Conservation (phyloP, 2,888 invertebrate genomes). For the Thecocarcelia acutangulata region DNA sequence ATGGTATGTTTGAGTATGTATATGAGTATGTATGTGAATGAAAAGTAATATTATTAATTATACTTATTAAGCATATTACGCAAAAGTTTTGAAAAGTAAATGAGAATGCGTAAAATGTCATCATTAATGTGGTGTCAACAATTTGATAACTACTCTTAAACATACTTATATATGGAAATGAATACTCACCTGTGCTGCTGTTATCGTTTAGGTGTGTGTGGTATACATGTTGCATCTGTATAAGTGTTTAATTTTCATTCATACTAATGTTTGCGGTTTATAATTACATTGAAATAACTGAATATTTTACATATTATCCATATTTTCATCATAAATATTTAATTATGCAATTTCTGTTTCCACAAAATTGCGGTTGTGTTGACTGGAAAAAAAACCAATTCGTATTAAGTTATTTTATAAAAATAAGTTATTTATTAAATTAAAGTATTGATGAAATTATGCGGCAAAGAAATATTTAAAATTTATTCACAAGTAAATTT, state of each 20-base stretch:
- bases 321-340: conserved; percentile 62
- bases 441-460: too few relatives aligned
- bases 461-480: too few relatives aligned
- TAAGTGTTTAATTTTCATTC: conserved; percentile 35
- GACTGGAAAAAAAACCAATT: conserved; percentile 26
- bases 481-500: too few relatives aligned
- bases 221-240: not conserved
- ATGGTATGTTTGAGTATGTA: too few relatives aligned
- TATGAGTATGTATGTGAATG: conserved; percentile 10
- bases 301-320: conserved; percentile 46
- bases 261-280: conserved; percentile 66
- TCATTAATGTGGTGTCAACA: conserved; percentile 63
- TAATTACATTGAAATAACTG: conserved; percentile 65
- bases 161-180: too few relatives aligned
- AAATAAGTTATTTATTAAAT: too few relatives aligned
- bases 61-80: conserved; percentile 21
- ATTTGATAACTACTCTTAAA: conserved; percentile 50
- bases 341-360: conserved; percentile 46
- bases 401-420: too few relatives aligned
- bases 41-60: conserved; percentile 28
- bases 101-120: conserved; percentile 38
- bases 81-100: too few relatives aligned
- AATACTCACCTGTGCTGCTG: too few relatives aligned
- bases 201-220: too few relatives aligned
- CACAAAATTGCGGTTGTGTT: conserved; percentile 51